Evolutionary conservation across 2,113 vertebrate species (phyloP).

Genomic region (Callorhinus ursinus): DNA sequence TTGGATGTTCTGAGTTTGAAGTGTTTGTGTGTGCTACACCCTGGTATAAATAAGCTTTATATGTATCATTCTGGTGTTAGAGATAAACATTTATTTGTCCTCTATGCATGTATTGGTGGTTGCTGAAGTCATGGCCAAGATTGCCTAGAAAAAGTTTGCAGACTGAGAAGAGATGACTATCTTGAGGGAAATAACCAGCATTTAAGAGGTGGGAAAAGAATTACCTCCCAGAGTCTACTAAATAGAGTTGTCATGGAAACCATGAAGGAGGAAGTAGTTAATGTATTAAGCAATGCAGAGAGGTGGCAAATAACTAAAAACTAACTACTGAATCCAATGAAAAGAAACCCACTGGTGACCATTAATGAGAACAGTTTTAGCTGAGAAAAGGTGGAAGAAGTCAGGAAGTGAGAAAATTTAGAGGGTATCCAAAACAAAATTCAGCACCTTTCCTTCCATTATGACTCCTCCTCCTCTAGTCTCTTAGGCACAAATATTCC

Average conservation of each 20-base stretch:
- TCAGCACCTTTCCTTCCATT: not conserved
- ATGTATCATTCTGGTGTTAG: not conserved
- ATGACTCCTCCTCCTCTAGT: not conserved
- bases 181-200: not conserved
- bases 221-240: not conserved
- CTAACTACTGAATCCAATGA: not conserved
- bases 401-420: not conserved
- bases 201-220: not conserved
- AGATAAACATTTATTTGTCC: not conserved
- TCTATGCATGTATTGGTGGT: not conserved
- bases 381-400: not conserved
- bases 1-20: not conserved
- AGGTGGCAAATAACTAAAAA: not conserved
- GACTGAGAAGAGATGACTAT: not conserved
- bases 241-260: slow-evolving; percentile 10
- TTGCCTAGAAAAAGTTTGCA: not conserved
- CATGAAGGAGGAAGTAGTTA: not conserved
- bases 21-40: not conserved
- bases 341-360: not conserved
- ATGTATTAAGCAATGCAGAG: not conserved
- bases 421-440: not conserved
- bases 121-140: not conserved
- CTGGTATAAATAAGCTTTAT: not conserved
- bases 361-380: not conserved
- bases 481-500: not conserved